phyloP scores from a whole-genome alignment of 2,797 vertebrate genomes.

The Centroberyx gerrardi region DNA sequence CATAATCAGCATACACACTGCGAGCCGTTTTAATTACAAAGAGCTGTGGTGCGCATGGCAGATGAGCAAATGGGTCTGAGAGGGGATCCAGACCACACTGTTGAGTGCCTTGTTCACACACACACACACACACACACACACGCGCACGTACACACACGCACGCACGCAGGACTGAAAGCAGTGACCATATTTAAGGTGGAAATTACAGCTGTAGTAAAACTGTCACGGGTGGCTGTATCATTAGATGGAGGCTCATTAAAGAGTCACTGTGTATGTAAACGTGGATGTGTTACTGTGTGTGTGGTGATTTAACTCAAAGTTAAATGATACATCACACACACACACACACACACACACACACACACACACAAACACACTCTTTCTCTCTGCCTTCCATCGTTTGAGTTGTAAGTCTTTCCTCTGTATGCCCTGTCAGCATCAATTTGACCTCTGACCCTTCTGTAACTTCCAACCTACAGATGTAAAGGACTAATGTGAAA shows the following conservation, averaged over 20 bases:
- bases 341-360: not conserved
- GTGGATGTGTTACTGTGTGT: conserved; percentile 13
- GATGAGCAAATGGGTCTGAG: conserved; percentile 22
- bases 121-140: conserved; percentile 6
- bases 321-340: not conserved
- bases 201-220: conserved; percentile 64
- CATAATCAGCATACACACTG: conserved; percentile 59
- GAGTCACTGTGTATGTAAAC: conserved; percentile 15
- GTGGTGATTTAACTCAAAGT: conserved; percentile 3
- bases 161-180: conserved; percentile 14
- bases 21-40: conserved; percentile 75
- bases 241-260: conserved; percentile 60
- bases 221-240: conserved; percentile 57
- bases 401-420: not conserved
- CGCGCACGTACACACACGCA: not conserved
- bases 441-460: not conserved
- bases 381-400: not conserved
- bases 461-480: not conserved
- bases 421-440: not conserved
- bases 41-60: conserved; percentile 40
- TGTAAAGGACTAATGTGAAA: not conserved
- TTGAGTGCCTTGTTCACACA: conserved; percentile 14
- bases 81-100: conserved; percentile 3
- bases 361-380: not conserved
- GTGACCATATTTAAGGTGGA: conserved; percentile 50